These are phyloP conservation scores for Melipona bicolor DNA, from an alignment of 2,888 invertebrate species.

Conservation along the genomic window DNA sequence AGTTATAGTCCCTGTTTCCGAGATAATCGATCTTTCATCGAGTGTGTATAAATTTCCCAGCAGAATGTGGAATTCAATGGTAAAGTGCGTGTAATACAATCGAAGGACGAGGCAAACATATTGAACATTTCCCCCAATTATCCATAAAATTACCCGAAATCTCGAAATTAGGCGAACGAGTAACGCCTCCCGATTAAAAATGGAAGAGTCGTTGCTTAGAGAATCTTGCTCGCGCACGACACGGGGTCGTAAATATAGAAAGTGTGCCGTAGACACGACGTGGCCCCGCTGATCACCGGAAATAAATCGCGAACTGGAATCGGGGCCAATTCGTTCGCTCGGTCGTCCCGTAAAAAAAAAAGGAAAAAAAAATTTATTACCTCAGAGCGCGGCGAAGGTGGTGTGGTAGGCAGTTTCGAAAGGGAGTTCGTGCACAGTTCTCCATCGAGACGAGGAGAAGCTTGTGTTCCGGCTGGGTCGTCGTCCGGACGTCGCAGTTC, in stretches of 20 bases:
- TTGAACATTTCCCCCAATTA: no score
- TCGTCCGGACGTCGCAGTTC: conserved; percentile 43
- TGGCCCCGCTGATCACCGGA: conserved; percentile 35
- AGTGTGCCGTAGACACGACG: conserved; percentile 21
- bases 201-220: not conserved
- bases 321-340: conserved; percentile 36
- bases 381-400: not conserved
- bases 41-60: no score
- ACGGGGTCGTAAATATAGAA: conserved; percentile 7
- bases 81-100: no score
- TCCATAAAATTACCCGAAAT: no score
- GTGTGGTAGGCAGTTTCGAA: no score
- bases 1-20: no score
- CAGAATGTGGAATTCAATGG: no score
- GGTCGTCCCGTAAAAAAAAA: conserved; percentile 18
- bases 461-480: conserved; percentile 26
- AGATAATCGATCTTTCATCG: no score
- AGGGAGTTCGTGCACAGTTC: conserved; percentile 14
- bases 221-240: conserved; percentile 12
- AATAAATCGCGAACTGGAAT: conserved; percentile 48
- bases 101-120: no score
- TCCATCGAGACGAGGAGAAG: conserved; percentile 35
- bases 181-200: not conserved
- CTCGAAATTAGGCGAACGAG: no score
- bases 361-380: conserved; percentile 54